These are phyloP conservation scores for Tenebrosternarchus preto DNA, from an alignment of 2,113 vertebrate genomes.

Conservation along the genomic window DNA sequence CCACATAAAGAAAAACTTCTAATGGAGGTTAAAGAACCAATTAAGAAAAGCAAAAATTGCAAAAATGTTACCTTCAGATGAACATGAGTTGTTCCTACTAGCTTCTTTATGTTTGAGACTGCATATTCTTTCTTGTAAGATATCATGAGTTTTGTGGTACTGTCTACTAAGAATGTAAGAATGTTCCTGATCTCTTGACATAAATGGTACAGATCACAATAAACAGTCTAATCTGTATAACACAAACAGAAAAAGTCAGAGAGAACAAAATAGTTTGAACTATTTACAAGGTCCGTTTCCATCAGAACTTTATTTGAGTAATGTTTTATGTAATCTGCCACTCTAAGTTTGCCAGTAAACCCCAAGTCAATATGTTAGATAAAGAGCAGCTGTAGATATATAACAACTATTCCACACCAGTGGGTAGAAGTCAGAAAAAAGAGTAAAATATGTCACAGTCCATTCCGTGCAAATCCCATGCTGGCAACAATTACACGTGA, in stretches of 20 bases:
- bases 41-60: no score
- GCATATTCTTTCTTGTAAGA: neutral
- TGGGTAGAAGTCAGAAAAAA: neutral
- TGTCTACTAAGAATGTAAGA: neutral
- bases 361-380: neutral
- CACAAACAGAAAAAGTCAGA: neutral
- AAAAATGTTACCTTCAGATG: no score
- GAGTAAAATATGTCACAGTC: neutral
- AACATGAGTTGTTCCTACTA: neutral
- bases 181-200: neutral
- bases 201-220: neutral
- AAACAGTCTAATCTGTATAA: no score
- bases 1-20: no score
- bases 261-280: neutral
- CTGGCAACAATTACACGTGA: neutral
- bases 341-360: no score
- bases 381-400: conserved; percentile 8
- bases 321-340: neutral
- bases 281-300: neutral
- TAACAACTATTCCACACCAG: neutral
- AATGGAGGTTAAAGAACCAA: no score
- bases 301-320: neutral
- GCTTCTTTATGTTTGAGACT: neutral
- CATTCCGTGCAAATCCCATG: conserved; percentile 25
- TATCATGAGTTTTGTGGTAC: neutral